Base-by-base conservation (phyloP, 2,113 vertebrate genomes). In the Oreochromis tanganicae region DNA sequence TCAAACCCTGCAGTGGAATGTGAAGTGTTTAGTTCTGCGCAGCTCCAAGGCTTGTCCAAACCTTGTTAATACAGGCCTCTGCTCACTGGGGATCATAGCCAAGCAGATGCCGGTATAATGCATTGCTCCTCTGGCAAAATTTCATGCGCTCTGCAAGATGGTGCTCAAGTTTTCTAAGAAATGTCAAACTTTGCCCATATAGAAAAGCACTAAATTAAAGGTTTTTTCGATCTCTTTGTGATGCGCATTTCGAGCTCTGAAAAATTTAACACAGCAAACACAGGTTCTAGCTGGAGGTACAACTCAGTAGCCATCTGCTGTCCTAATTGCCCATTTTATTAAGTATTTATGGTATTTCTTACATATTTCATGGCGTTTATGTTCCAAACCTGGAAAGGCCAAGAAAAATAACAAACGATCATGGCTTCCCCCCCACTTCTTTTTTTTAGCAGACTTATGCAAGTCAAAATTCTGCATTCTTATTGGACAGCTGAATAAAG, bases 11-110 rank as follows among this genome's bases (percentile, higher is more conserved):
- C 90, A 66, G 73, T 63, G 94, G 95, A 95, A 95, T 95, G 94
- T 91, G 80, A 84, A 89, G 88, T 81, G 91, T 93, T 91, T 36
- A 59, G 89, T 80, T 87, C 52, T 5, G 80, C 9, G 11, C 5
- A 38, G 87, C 93, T 88, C 48, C 24, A 11, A 93, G 92, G 89
- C 91, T 56, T 89, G 93, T 88, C 89, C 81, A 86, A 52, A 88
- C 89, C 88, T 75, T 93, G 93, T 93, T 93, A 92, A 90, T 83
- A 93, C 94, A 94, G 41, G 93, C 89, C 87, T 85, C 38, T 3
- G 19, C 81, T 91, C 89, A 46, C 90, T 50, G n/a, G 83, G 89
- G 85, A 87, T 48, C 80, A 16, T 56, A 36, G 90, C 85, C 85
- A 85, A 93, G 88, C 86, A 90, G 89, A 90, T 89, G 85, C 85